These are phyloP conservation scores for Eurypyga helias DNA, from an alignment of 2,113 vertebrate species.

Conservation along the genomic window DNA sequence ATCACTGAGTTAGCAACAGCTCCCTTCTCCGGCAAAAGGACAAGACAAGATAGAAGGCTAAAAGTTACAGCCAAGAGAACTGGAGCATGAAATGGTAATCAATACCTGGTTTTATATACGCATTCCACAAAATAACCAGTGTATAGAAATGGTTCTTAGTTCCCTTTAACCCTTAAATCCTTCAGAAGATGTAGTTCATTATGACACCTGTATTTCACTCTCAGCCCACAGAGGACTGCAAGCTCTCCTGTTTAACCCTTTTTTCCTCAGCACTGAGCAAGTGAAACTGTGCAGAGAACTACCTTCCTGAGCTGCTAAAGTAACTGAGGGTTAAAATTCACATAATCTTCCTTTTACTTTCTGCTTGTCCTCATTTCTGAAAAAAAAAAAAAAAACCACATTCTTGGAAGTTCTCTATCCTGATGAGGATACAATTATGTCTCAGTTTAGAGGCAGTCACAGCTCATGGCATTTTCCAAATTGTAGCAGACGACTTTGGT, in stretches of 20 bases:
- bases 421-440: neutral
- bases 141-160: neutral
- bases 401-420: neutral
- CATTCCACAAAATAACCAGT: neutral
- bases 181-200: neutral
- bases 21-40: neutral
- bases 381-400: neutral
- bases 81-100: neutral
- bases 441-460: neutral
- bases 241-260: neutral
- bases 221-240: neutral
- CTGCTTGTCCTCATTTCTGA: neutral
- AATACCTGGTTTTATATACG: neutral
- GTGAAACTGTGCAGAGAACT: neutral
- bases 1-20: neutral
- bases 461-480: neutral
- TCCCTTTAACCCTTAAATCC: neutral
- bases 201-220: rapidly evolving
- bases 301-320: neutral
- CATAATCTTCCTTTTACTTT: neutral
- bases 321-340: neutral
- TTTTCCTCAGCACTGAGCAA: neutral
- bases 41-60: neutral
- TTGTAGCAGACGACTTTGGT: neutral
- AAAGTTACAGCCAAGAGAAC: neutral